A percentile compares a stretch with the other conserved stretches of the same genome.
phyloP scores from a whole-genome alignment of 2,888 invertebrate genomes.

The Diaperis boleti region DNA sequence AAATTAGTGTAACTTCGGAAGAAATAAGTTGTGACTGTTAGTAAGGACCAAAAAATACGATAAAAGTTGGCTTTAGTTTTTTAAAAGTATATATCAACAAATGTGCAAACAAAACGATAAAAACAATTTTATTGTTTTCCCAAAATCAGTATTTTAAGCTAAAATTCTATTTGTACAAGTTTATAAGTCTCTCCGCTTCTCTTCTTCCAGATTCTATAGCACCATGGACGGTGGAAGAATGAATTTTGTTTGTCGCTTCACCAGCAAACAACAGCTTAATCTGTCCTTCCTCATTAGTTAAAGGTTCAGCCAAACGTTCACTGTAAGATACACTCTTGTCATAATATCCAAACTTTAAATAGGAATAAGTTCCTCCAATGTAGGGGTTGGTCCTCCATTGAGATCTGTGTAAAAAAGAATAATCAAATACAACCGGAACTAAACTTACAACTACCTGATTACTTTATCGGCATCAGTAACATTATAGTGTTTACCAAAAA shows the following conservation, averaged over 20 bases:
- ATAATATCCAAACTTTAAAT: constrained; percentile 40
- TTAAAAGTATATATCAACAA: no score
- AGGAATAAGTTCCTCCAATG: constrained; percentile 64
- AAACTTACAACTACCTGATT: neutral
- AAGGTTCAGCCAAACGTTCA: constrained; percentile 35
- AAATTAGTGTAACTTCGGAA: no score
- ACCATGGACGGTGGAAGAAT: constrained; percentile 26
- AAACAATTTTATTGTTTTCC: no score
- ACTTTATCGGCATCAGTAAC: constrained; percentile 6
- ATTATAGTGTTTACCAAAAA: constrained; percentile 58
- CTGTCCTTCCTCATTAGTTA: constrained; percentile 10
- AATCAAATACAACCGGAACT: neutral
- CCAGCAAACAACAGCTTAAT: constrained; percentile 23
- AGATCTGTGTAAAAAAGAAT: constrained; percentile 67
- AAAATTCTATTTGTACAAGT: neutral
- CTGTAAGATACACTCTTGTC: constrained; percentile 21
- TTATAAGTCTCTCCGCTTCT: constrained; percentile 22
- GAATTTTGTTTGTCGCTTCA: constrained; percentile 22
- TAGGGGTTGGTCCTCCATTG: constrained; percentile 75
- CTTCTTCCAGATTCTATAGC: constrained; percentile 31
- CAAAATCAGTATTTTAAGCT: no score
- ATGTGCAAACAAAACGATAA: no score
- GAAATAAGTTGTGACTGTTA: no score
- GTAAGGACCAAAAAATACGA: no score
- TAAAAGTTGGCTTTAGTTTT: no score